A percentile compares a stretch with the other conserved stretches of the same genome.
These are phyloP conservation scores for Diacarnus erythraeanus DNA, from an alignment of 37 sponge, comb jelly and placozoan species.

Conservation along the genomic window DNA sequence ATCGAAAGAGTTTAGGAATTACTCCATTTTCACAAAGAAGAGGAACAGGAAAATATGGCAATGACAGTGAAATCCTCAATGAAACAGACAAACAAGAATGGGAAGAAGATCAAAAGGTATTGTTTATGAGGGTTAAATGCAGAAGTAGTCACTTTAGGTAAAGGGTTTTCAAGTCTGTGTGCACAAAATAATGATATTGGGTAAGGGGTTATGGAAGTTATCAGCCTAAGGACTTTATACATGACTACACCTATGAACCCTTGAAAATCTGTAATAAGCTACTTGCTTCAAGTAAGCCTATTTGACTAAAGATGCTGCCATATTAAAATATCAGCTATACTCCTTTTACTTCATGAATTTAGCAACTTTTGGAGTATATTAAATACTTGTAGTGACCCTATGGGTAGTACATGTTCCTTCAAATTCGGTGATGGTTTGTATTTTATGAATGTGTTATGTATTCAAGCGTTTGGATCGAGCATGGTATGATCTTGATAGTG, in stretches of 20 bases:
- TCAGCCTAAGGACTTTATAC: too few relatives aligned
- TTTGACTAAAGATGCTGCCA: too few relatives aligned
- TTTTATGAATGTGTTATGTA: not conserved
- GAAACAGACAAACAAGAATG: slow-evolving; percentile 59
- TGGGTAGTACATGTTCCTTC: not conserved
- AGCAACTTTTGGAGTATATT: too few relatives aligned
- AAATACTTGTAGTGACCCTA: too few relatives aligned
- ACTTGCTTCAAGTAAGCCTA: not conserved
- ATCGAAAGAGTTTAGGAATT: slow-evolving; percentile 72
- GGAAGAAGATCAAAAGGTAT: slow-evolving; percentile 92
- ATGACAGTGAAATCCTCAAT: slow-evolving; percentile 19
- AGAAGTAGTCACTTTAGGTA: not conserved
- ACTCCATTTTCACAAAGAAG: slow-evolving; percentile 45
- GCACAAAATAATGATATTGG: too few relatives aligned
- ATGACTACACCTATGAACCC: not conserved
- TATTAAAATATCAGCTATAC: too few relatives aligned
- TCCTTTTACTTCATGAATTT: too few relatives aligned
- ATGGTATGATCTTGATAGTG: slow-evolving; percentile 97
- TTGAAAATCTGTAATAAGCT: not conserved
- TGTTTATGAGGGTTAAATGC: not conserved
- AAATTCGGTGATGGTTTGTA: not conserved
- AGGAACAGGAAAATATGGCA: slow-evolving; percentile 16
- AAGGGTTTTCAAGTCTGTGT: too few relatives aligned
- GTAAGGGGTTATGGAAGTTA: too few relatives aligned
- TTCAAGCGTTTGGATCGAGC: slow-evolving; percentile 91